phyloP scores from a whole-genome alignment of 1,140 invertebrate species.

The Ectropis grisescens region DNA sequence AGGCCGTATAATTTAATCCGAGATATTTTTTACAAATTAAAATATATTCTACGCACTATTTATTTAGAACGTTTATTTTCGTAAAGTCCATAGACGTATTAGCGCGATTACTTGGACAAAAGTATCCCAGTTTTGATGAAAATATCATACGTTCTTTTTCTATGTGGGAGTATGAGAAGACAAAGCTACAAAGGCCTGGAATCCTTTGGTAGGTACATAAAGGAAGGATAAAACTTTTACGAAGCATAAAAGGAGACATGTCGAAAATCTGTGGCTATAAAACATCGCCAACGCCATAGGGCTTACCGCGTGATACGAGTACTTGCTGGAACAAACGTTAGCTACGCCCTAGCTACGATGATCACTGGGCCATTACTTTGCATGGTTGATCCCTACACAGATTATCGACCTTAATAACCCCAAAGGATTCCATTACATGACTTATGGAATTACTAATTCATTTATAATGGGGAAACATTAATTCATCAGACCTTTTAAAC shows the following conservation, averaged over 20 bases:
- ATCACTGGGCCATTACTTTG: constrained; percentile 4
- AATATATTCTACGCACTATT: too few species aligned
- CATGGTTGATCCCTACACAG: constrained; percentile 5
- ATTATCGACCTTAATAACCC: constrained; percentile 9
- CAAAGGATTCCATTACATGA: constrained; percentile 3
- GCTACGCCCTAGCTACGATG: too few species aligned
- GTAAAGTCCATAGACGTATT: too few species aligned
- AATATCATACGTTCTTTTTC: too few species aligned
- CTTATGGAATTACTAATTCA: constrained; percentile 7
- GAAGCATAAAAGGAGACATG: constrained; percentile 35
- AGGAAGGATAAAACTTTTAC: constrained; percentile 34
- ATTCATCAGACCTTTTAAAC: too few species aligned
- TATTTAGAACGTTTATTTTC: too few species aligned
- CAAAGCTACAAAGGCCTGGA: constrained; percentile 10
- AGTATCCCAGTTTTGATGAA: too few species aligned
- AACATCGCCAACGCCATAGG: constrained; percentile 14
- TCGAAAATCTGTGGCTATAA: constrained; percentile 33
- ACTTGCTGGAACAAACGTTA: constrained; percentile 8
- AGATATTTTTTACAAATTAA: too few species aligned
- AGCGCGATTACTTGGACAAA: too few species aligned
- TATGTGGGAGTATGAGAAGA: too few species aligned
- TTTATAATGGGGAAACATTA: constrained; percentile 1
- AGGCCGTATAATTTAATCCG: too few species aligned
- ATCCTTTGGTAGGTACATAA: constrained; percentile 18
- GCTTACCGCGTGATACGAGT: constrained; percentile 18